Percentiles rank a stretch among this genome's conserved stretches.
phyloP scores from a whole-genome alignment of 2,888 invertebrate species.

The Hesperia comma region DNA sequence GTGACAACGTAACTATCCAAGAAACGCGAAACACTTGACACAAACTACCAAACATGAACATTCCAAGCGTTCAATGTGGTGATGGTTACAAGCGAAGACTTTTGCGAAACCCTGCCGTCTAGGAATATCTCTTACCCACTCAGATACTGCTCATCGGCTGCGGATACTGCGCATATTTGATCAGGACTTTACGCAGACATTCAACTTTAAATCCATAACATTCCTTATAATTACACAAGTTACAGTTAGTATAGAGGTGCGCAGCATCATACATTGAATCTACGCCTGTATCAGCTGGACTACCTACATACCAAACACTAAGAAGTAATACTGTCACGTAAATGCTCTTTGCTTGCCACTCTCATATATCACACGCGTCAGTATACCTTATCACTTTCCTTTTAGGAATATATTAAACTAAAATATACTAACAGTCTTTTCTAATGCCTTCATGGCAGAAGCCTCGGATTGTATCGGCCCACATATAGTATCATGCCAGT shows the following conservation, averaged over 20 bases:
- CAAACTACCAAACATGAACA: no score
- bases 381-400: conserved; percentile 78
- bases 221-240: conserved; percentile 61
- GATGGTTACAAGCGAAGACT: no score
- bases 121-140: no score
- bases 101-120: no score
- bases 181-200: conserved; percentile 51
- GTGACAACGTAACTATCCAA: no score
- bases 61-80: no score
- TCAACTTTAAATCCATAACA: conserved; percentile 56
- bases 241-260: conserved; percentile 61
- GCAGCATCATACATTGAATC: conserved; percentile 41
- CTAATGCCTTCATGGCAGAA: conserved; percentile 85
- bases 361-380: conserved; percentile 74
- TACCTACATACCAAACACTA: conserved; percentile 64
- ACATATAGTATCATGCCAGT: conserved; percentile 95
- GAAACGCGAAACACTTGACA: no score
- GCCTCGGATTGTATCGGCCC: conserved; percentile 93
- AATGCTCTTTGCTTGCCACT: conserved; percentile 70
- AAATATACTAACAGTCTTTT: conserved; percentile 80
- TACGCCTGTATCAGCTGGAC: conserved; percentile 46
- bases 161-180: no score
- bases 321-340: conserved; percentile 80
- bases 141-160: no score
- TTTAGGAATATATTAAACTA: conserved; percentile 70